Base-by-base conservation (phyloP, 2,888 invertebrate species). In the Tineola bisselliella region DNA sequence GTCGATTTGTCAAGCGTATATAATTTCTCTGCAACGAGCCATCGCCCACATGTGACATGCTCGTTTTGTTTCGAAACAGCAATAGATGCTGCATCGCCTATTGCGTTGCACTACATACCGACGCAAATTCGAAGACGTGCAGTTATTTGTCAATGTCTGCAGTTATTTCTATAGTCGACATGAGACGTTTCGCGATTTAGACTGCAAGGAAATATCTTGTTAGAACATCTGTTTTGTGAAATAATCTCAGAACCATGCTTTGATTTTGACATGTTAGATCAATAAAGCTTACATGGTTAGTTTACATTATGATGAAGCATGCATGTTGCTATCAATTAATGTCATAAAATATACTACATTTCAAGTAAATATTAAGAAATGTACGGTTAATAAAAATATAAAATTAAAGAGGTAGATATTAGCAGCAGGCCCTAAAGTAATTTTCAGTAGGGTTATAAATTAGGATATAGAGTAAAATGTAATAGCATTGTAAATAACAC, bases 1-100 rank as follows among this genome's bases (percentile, higher is more conserved):
- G 25, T 73, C 69, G 75, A 74, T 78, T 79, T 77, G 76, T 77
- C 73, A 73, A 74, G 68, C 73, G 70, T 71, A 74, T 75, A 75
- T 76, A 76, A 75, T 76, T 75, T 74, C 66, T 68, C 69, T 70
- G 70, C 72, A 73, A 68, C 67, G 65, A 67, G 65, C 67, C 66
- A 66, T 67, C 68, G 66, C 63, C 64, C 65, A 64, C 64, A 64
- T 65, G 64, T 59, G 59, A 56, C 57, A 62, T 60, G 60, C 60
- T 18, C 64, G 65, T 68, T 70, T 71, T 69, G 67, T 67, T 67
- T 63, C 62, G 59, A 62, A 60, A 65, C 65, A 63, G 64, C 66
- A 68, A 68, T 68, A 67, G 67, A 66, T 48, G 60, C 15, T 13
- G 25, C 58, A 58, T 58, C 58, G 58, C 33, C 56, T 56, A 56